Evolutionary conservation across 2,113 vertebrate species (phyloP).

Genomic region (Chinchilla lanigera): DNA sequence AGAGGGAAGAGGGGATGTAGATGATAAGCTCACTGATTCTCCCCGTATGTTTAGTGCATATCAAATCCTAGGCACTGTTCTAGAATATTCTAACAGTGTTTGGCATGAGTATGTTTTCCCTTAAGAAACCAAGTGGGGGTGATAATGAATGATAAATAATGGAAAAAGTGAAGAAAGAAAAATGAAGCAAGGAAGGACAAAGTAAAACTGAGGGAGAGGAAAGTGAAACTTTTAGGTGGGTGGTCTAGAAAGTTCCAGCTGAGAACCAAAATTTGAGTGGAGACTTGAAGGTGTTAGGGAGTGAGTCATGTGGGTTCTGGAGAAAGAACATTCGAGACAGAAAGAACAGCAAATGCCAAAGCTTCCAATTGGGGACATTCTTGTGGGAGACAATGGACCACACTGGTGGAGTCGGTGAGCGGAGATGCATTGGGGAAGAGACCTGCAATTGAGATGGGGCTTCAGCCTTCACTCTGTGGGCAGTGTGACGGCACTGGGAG

Average conservation of each 20-base stretch:
- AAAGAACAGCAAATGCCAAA: not conserved
- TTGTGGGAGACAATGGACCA: too few relatives aligned
- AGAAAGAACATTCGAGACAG: not conserved
- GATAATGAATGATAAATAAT: not conserved
- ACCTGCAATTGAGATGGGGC: not conserved
- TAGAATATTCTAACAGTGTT: not conserved
- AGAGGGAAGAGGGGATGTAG: not conserved
- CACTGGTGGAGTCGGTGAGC: not conserved
- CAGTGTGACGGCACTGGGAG: not conserved
- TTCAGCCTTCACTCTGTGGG: not conserved
- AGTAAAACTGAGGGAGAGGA: not conserved
- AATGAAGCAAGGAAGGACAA: not conserved
- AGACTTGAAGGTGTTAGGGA: not conserved
- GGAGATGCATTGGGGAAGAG: not conserved
- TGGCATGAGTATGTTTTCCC: not conserved
- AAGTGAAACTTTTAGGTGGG: not conserved
- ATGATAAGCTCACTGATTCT: not conserved
- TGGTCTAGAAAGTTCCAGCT: not conserved
- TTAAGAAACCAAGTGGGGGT: not conserved
- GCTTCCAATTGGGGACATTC: not conserved
- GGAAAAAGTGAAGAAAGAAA: not conserved
- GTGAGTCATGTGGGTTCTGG: not conserved
- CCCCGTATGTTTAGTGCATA: not conserved
- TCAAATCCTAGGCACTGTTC: not conserved
- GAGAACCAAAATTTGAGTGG: not conserved